phyloP scores from a whole-genome alignment of 2,888 invertebrate species.

The Diarsia dahlii region DNA sequence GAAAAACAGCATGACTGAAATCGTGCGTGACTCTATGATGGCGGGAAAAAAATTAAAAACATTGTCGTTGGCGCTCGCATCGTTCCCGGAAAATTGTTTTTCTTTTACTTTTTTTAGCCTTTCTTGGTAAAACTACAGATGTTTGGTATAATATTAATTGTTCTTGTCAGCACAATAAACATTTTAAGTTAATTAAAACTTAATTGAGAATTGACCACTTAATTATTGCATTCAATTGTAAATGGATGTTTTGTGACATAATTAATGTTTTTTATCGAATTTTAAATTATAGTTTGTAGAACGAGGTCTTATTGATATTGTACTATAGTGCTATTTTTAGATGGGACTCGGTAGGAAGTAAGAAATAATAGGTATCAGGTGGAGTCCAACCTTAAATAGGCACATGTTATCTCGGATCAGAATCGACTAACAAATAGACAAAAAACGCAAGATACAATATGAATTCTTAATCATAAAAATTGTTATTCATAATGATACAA shows the following conservation, averaged over 20 bases:
- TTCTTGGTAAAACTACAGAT: constrained; percentile 13
- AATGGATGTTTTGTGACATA: constrained; percentile 22
- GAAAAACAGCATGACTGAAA: constrained; percentile 16
- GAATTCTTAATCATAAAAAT: constrained; percentile 66
- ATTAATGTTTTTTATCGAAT: constrained; percentile 1
- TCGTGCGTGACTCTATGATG: constrained; percentile 21
- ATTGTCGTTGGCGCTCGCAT: constrained; percentile 3
- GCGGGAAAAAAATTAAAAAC: neutral
- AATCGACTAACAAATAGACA: constrained; percentile 62
- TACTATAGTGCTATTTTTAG: neutral
- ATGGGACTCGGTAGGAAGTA: constrained; percentile 23
- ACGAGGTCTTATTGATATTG: neutral
- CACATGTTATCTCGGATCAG: constrained; percentile 58
- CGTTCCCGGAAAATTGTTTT: constrained; percentile 28
- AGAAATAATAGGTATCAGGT: constrained; percentile 30
- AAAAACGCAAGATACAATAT: constrained; percentile 64
- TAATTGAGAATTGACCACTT: constrained; percentile 27
- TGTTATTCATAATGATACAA: constrained; percentile 66
- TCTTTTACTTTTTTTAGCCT: neutral
- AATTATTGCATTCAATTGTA: constrained; percentile 31
- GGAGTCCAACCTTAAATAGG: constrained; percentile 21
- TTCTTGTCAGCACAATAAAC: neutral
- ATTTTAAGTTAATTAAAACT: constrained; percentile 29
- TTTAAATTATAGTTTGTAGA: constrained; percentile 4
- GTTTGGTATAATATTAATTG: constrained; percentile 19